These are phyloP conservation scores for Phylloscopus trochilus DNA, from an alignment of 2,113 vertebrate species.

Conservation along the genomic window DNA sequence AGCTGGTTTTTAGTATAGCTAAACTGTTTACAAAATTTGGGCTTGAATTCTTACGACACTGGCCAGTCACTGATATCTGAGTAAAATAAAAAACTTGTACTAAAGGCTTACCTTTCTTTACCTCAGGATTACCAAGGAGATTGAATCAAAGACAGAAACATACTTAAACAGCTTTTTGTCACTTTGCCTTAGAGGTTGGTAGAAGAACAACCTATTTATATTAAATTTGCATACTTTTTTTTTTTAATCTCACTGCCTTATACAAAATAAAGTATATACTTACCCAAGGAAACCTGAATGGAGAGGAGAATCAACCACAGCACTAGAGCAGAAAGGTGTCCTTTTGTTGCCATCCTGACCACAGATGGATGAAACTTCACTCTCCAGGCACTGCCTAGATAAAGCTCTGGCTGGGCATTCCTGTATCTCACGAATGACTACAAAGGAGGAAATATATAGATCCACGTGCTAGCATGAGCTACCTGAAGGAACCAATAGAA, in stretches of 20 bases:
- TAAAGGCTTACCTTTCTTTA: not conserved
- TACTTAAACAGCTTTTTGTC: not conserved
- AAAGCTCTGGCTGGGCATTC: not conserved
- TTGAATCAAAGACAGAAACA: not conserved
- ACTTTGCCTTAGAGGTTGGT: not conserved
- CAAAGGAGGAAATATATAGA: conserved; percentile 36
- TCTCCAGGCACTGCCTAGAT: not conserved
- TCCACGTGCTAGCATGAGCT: not conserved
- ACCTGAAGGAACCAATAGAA: conserved; percentile 40
- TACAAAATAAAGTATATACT: not conserved
- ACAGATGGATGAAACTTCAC: not conserved
- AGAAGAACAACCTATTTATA: not conserved
- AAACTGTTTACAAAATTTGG: not conserved
- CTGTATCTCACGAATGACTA: not conserved
- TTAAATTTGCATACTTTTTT: not conserved
- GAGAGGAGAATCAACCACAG: not conserved
- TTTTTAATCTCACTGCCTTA: not conserved
- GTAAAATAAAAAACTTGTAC: not conserved
- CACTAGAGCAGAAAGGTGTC: not conserved
- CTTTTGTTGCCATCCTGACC: not conserved
- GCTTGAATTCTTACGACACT: not conserved
- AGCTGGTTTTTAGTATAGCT: not conserved
- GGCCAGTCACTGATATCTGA: not conserved
- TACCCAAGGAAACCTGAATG: not conserved
- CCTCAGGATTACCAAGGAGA: not conserved